Evolutionary conservation across 2,113 vertebrate species (phyloP).

Genomic region (Choloepus hoffmanni): DNA sequence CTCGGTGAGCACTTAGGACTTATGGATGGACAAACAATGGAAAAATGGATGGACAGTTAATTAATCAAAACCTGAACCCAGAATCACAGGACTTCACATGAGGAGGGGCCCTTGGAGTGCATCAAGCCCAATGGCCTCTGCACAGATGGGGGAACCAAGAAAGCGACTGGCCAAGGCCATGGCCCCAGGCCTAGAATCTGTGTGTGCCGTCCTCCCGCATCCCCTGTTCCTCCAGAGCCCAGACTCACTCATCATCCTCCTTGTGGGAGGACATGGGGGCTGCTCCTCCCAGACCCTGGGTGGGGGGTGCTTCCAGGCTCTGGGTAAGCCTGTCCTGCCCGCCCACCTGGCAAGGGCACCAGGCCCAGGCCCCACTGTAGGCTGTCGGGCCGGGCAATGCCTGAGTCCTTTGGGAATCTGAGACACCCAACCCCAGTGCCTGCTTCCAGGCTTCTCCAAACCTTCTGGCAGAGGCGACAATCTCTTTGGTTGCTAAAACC

Average conservation of each 20-base stretch:
- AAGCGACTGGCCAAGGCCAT: neutral
- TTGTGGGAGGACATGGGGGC: neutral
- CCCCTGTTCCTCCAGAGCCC: neutral
- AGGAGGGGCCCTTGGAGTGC: neutral
- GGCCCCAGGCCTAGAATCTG: neutral
- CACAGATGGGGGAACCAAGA: neutral
- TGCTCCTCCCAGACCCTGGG: neutral
- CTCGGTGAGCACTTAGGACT: rapidly evolving
- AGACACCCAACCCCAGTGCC: too few relatives aligned
- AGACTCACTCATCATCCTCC: too few relatives aligned
- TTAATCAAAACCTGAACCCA: neutral
- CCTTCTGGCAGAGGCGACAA: neutral
- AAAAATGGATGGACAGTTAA: neutral
- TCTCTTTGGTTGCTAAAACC: neutral
- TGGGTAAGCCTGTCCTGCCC: neutral
- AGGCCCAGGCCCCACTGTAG: rapidly evolving
- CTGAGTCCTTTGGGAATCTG: neutral
- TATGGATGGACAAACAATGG: neutral
- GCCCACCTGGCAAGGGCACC: neutral
- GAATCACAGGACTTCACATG: neutral
- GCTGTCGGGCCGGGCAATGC: too few relatives aligned
- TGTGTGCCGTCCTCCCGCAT: neutral
- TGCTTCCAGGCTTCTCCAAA: rapidly evolving
- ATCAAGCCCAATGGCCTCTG: neutral
- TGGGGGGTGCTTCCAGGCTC: neutral